Conservation (phyloP, 2,888 invertebrate genomes). For the Blastobasis lacticolella region DNA sequence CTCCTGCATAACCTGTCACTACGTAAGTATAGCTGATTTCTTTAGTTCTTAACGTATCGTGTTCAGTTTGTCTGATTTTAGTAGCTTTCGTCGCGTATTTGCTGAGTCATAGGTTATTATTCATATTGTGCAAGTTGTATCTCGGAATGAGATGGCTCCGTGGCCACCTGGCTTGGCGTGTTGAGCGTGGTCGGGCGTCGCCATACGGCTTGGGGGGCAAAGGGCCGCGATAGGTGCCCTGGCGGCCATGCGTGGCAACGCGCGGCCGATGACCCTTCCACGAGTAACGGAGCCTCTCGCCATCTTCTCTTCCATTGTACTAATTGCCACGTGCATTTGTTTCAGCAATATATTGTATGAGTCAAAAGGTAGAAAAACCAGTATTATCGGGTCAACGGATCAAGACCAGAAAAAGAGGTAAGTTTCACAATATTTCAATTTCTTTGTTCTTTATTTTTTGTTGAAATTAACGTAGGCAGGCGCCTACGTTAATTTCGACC, state of each 20-base stretch:
- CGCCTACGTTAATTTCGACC: too few relatives aligned
- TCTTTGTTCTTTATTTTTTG: constrained; percentile 3
- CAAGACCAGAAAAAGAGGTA: constrained; percentile 99
- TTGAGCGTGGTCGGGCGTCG: neutral
- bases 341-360: constrained; percentile 97
- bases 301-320: constrained; percentile 29
- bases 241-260: constrained; percentile 28
- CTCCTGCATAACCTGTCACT: constrained; percentile 75
- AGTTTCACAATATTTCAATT: constrained; percentile 30
- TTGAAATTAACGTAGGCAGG: too few relatives aligned
- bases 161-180: constrained; percentile 6
- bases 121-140: constrained; percentile 6
- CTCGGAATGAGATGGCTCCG: constrained; percentile 5
- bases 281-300: constrained; percentile 23
- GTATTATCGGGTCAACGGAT: constrained; percentile 99
- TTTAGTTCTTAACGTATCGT: constrained; percentile 30
- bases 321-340: constrained; percentile 73
- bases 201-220: constrained; percentile 9
- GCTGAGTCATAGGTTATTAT: constrained; percentile 34
- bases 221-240: constrained; percentile 17
- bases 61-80: constrained; percentile 22
- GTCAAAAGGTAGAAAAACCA: constrained; percentile 99
- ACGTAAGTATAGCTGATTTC: constrained; percentile 59
- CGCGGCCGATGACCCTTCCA: constrained; percentile 57
- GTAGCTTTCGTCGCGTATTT: constrained; percentile 19